Base-by-base conservation (phyloP, 2,797 vertebrate genomes). In the Australoheros facetus region DNA sequence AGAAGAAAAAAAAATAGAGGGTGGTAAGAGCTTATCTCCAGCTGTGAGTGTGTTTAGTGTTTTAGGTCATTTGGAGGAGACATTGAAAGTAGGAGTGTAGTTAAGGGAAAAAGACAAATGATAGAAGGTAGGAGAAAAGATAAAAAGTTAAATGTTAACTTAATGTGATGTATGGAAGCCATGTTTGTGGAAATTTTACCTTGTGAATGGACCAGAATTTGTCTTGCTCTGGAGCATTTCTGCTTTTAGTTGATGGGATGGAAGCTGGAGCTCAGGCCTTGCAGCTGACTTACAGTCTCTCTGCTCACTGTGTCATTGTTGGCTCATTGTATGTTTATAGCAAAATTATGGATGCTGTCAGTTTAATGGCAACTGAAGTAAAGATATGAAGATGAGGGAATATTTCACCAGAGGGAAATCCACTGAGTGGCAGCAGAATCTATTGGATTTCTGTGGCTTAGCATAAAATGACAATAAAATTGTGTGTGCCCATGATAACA, bases 291-390 rank as follows among this genome's bases (percentile, higher is more conserved):
- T 56, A 71, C 70, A 75, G 64, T 21, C 77, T 60, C 60, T 66
- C 62, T 60, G 7, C 75, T 66, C 53, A n/a, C 51, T 70, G 45
- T 37, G 79, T 55, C 51, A 60, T 81, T 59, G 59, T 88, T 75
- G 48, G 48, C 64, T 28, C 28, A 48, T 83, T 79, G 81, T 75
- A 77, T 71, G 39, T 83, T 84, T 87, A 82, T 71, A 80, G 57
- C 4, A n/a, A 66, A 85, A 78, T 83, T 83, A 74, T 69, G 69
- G 55, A 56, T 73, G 60, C 76, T 79, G 77, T 79, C 75, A 75
- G 74, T 73, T 76, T 85, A 74, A 60, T n/a, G 45, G 78, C 73
- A 51, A 30, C 51, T 66, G 10, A 51, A 77, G 37, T 54, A 23
- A 78, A 71, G 58, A 71, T 62, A 32, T 23, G 62, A 58, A 42